Evolutionary conservation across 2,113 vertebrate genomes (phyloP), one percentile per base, ranked within the genome.

Genomic region (Hemibagrus wyckioides): DNA sequence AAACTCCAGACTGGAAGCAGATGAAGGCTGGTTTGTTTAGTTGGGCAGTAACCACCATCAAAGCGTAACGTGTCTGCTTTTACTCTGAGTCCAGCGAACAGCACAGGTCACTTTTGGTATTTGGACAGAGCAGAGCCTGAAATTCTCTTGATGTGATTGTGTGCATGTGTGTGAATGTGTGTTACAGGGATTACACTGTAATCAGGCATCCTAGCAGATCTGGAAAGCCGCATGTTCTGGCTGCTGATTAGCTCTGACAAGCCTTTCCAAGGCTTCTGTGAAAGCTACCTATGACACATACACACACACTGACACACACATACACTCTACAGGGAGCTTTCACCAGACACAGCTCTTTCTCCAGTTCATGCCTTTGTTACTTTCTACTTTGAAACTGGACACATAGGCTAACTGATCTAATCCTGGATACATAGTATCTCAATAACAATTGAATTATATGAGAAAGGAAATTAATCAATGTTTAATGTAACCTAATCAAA

Each of bases 191-290:
- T 86, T 87, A 65, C 39, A 75, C 76, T 75, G 80, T 83, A 84
- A 90, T 89, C 88, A 88, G 73, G 54, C 61, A 83, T 85, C 54
- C 83, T 86, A 39, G 80, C 69, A 67, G 86, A 81, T 82, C 86
- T 81, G 63, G 75, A 82, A 83, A 82, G 80, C 41, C 30, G 52
- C 39, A 88, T 83, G 84, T 81, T 61, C 71, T 79, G 83, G 82
- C 65, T 86, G 65, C 80, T 89, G 83, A 90, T 89, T 89, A 88
- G n/a, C 76, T 59, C 44, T 89, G 85, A 83, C 85, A 86, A 86
- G 48, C 63, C 83, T 83, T 89, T 86, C 80, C 56, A 56, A 84
- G 71, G 69, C 83, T 50, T 76, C 23, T 52, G 59, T 77, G 81
- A 87, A 57, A 75, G 56, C 80, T 61, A 52, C 52, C 85, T 52